Conservation (phyloP, 2,797 vertebrate genomes). For the Melanotaenia maccullochi region DNA sequence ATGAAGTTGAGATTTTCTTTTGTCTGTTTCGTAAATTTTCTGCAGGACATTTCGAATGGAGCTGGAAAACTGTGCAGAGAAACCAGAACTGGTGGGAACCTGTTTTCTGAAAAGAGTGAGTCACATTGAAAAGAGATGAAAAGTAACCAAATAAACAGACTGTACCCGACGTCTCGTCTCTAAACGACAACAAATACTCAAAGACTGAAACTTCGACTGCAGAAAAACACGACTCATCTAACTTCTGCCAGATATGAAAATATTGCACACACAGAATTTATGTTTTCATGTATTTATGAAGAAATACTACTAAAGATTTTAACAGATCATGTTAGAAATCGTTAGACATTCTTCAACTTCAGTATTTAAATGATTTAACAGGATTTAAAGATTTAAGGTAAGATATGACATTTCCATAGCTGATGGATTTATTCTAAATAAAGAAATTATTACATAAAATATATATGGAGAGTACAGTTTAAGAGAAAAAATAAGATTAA, state of each 20-base stretch:
- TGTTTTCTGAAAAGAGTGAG: slow-evolving; percentile 95
- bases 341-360: neutral
- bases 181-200: too few relatives aligned
- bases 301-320: too few relatives aligned
- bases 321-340: too few relatives aligned
- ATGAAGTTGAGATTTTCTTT: neutral
- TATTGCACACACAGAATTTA: neutral
- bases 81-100: slow-evolving; percentile 90
- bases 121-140: neutral
- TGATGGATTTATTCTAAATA: neutral
- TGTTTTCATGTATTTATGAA: too few relatives aligned
- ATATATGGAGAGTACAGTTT: too few relatives aligned
- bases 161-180: too few relatives aligned
- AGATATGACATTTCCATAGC: neutral
- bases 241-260: neutral
- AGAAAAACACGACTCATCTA: neutral
- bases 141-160: neutral
- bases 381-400: neutral
- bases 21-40: slow-evolving; percentile 6
- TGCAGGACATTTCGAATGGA: slow-evolving; percentile 93
- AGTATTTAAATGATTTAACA: neutral
- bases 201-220: too few relatives aligned
- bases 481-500: too few relatives aligned
- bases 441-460: neutral
- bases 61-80: slow-evolving; percentile 91